Percentiles rank a stretch among this genome's conserved stretches.
These are phyloP conservation scores for Phocides pigmalion DNA, from an alignment of 1,140 invertebrate genomes.

Conservation along the genomic window DNA sequence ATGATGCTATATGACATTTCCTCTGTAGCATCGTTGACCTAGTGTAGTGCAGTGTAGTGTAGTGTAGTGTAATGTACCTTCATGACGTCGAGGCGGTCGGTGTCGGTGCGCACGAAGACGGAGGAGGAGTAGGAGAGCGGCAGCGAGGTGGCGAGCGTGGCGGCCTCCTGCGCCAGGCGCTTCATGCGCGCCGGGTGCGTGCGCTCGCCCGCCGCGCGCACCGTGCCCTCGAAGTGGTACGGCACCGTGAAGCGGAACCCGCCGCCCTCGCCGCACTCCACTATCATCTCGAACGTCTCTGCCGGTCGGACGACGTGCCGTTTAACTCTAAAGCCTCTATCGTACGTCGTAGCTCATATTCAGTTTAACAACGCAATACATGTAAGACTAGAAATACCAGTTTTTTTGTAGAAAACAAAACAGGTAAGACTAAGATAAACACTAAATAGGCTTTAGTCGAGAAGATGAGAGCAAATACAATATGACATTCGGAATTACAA, in stretches of 20 bases:
- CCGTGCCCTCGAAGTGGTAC: slow-evolving; percentile 96
- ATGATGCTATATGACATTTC: no score
- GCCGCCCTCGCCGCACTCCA: slow-evolving; percentile 85
- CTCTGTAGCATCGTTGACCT: no score
- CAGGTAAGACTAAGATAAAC: no score
- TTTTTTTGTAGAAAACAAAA: no score
- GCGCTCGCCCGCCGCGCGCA: slow-evolving; percentile 93
- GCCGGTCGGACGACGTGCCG: no score
- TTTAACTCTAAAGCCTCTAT: no score
- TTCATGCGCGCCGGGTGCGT: slow-evolving; percentile 94
- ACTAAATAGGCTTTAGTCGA: no score
- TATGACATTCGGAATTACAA: no score
- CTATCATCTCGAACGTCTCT: slow-evolving; percentile 97
- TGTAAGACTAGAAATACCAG: no score
- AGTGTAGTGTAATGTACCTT: slow-evolving; percentile 85
- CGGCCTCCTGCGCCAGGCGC: slow-evolving; percentile 96
- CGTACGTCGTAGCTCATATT: no score
- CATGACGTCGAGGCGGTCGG: slow-evolving; percentile 97
- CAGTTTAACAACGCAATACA: no score
- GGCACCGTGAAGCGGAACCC: slow-evolving; percentile 93
- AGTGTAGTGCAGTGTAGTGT: not conserved
- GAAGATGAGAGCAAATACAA: no score
- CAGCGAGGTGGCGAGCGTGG: slow-evolving; percentile 96
- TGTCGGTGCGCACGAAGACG: slow-evolving; percentile 98
- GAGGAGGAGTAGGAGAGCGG: slow-evolving; percentile 97